Conservation (phyloP, 2,113 vertebrate species). For the Barbus barbus region DNA sequence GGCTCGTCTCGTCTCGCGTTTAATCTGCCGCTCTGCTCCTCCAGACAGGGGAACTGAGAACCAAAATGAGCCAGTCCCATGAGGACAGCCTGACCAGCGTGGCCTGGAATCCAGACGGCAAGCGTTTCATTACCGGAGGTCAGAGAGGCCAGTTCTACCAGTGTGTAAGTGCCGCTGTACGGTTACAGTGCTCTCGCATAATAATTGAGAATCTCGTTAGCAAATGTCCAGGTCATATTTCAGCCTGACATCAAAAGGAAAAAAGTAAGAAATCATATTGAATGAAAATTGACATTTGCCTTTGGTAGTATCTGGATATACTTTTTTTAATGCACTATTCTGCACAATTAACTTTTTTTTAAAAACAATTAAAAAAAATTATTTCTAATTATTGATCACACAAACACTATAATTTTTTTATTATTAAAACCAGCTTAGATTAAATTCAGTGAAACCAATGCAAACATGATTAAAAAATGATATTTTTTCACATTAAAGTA, state of each 20-base stretch:
- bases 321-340: too few species aligned
- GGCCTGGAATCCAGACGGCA: constrained; percentile 97
- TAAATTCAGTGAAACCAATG: too few species aligned
- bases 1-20: background rate
- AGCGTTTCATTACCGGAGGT: constrained; percentile 95
- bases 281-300: too few species aligned
- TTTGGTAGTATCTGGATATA: too few species aligned
- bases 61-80: constrained; percentile 98
- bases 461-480: too few species aligned
- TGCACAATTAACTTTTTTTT: too few species aligned
- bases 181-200: background rate
- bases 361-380: too few species aligned
- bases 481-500: too few species aligned
- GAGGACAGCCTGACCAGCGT: constrained; percentile 97
- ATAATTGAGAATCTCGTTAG: background rate
- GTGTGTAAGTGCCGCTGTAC: constrained; percentile 84
- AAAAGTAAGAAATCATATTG: background rate
- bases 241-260: background rate
- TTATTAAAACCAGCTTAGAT: too few species aligned
- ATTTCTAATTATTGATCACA: too few species aligned
- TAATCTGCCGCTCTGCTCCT: background rate
- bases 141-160: constrained; percentile 69
- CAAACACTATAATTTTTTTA: too few species aligned
- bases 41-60: constrained; percentile 93
- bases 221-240: background rate